These are phyloP conservation scores for Cossypha niveicapilla DNA, from an alignment of 2,797 vertebrate genomes.

Conservation along the genomic window DNA sequence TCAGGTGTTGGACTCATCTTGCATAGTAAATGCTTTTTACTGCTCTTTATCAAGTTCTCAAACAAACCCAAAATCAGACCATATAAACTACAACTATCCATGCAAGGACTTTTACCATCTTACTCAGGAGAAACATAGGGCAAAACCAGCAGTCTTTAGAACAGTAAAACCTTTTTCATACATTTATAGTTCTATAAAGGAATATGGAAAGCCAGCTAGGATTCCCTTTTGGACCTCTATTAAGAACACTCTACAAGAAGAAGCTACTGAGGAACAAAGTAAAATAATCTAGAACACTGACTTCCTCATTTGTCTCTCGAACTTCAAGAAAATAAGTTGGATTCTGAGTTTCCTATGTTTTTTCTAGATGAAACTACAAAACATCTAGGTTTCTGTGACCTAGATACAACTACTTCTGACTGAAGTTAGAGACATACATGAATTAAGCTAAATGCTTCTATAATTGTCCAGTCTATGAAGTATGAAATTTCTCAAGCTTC, in stretches of 20 bases:
- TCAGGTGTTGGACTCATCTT: neutral
- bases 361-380: neutral
- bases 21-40: neutral
- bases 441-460: neutral
- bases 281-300: neutral
- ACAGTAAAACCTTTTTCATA: neutral
- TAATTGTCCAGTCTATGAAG: neutral
- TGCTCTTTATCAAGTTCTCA: neutral
- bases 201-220: neutral
- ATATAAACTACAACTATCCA: neutral
- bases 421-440: neutral
- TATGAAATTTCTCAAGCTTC: neutral
- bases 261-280: neutral
- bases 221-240: neutral
- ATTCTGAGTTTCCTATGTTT: neutral
- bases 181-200: neutral
- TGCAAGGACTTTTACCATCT: neutral
- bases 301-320: neutral
- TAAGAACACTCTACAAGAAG: neutral
- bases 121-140: neutral
- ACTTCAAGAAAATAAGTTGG: neutral
- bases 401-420: neutral
- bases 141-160: neutral
- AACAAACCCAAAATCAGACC: constrained; percentile 1
- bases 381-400: neutral